These are phyloP conservation scores for Octonoba sinensis DNA, from an alignment of 2,888 invertebrate species.

Conservation along the genomic window DNA sequence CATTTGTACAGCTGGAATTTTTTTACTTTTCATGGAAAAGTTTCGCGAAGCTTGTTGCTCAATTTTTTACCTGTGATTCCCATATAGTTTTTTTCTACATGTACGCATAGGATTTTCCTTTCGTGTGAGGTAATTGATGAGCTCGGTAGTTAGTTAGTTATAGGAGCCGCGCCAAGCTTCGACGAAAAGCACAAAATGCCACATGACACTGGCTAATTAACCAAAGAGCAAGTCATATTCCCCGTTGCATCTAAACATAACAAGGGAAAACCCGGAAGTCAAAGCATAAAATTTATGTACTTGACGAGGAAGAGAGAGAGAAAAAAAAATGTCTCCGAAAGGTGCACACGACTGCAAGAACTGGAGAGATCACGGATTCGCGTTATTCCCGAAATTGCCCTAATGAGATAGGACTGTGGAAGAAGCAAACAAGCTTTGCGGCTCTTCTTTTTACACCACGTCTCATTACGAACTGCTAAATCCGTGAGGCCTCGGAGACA, in stretches of 20 bases:
- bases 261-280: slow-evolving; percentile 39
- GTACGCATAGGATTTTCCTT: too few species aligned
- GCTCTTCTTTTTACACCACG: slow-evolving; percentile 41
- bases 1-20: too few species aligned
- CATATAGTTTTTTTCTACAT: too few species aligned
- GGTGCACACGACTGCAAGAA: slow-evolving; percentile 12
- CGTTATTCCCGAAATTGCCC: slow-evolving; percentile 54
- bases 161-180: too few species aligned
- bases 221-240: slow-evolving; percentile 37
- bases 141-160: too few species aligned
- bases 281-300: slow-evolving; percentile 24
- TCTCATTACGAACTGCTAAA: slow-evolving; percentile 53
- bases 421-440: not conserved
- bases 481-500: slow-evolving; percentile 10
- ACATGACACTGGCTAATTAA: slow-evolving; percentile 31
- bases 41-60: too few species aligned
- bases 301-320: slow-evolving; percentile 7
- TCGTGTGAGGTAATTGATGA: too few species aligned
- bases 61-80: too few species aligned
- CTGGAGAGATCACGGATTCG: slow-evolving; percentile 24
- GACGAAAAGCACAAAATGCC: too few species aligned
- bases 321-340: slow-evolving; percentile 6
- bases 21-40: too few species aligned
- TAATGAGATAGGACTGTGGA: slow-evolving; percentile 44
- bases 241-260: too few species aligned